These are phyloP conservation scores for Steromphala cineraria DNA, from an alignment of 2,888 invertebrate species.

Conservation along the genomic window DNA sequence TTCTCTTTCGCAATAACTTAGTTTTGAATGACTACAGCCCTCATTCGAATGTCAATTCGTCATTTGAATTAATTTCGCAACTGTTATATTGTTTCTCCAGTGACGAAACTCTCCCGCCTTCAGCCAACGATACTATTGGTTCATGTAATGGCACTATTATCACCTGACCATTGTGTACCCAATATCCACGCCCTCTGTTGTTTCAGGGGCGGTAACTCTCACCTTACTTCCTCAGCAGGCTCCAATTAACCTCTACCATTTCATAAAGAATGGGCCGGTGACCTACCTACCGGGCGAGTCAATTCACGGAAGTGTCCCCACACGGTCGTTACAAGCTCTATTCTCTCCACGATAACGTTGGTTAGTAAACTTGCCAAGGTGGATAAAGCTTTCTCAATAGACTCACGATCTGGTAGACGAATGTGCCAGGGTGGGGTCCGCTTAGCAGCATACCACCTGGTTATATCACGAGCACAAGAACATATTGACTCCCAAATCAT, in stretches of 20 bases:
- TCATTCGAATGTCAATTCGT: no score
- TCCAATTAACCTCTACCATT: constrained; percentile 6
- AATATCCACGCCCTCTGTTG: background rate
- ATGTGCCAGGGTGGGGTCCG: background rate
- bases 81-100: no score
- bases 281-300: background rate
- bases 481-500: no score
- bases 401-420: background rate
- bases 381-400: background rate
- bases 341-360: no score
- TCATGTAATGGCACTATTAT: no score
- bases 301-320: background rate
- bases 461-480: background rate
- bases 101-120: no score
- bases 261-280: background rate
- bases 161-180: no score
- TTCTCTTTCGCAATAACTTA: no score
- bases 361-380: background rate
- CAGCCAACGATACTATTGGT: no score
- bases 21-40: no score
- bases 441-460: background rate
- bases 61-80: no score
- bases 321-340: no score
- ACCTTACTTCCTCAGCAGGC: background rate
- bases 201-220: background rate